Evolutionary conservation across 2,888 invertebrate genomes (phyloP).

Genomic region (Brenthis ino): DNA sequence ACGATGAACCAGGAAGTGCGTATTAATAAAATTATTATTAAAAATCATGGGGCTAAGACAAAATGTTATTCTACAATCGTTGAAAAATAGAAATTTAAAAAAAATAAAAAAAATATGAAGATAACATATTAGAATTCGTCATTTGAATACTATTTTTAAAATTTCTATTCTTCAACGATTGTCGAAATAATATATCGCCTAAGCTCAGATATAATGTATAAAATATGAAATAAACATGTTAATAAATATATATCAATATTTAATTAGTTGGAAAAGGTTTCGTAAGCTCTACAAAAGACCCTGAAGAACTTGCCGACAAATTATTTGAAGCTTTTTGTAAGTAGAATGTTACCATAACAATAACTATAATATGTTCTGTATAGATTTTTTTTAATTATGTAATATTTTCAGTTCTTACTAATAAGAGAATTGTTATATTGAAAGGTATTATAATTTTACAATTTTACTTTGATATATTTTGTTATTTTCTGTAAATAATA

Average conservation of each 20-base stretch:
- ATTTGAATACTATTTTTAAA: too few relatives aligned
- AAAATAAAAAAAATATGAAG: too few relatives aligned
- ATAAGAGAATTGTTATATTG: constrained; percentile 50
- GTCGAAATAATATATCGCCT: constrained; percentile 8
- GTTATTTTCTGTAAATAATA: not conserved
- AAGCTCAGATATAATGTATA: not conserved
- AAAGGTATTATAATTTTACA: constrained; percentile 42
- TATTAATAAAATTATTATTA: constrained; percentile 18
- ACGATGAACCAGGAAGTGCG: constrained; percentile 50
- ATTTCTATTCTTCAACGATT: not conserved
- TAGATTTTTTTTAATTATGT: constrained; percentile 17
- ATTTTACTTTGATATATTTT: not conserved
- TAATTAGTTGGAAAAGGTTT: constrained; percentile 61
- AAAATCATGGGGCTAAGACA: not conserved
- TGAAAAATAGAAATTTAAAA: too few relatives aligned
- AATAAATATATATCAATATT: too few relatives aligned
- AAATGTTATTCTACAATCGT: too few relatives aligned
- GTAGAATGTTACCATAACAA: constrained; percentile 40
- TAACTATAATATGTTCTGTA: not conserved
- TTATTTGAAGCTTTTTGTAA: constrained; percentile 62
- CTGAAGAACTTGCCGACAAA: constrained; percentile 59
- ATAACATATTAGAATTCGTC: too few relatives aligned
- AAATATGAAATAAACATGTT: too few relatives aligned
- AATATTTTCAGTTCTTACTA: constrained; percentile 50
- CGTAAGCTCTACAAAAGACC: constrained; percentile 52